phyloP scores from a whole-genome alignment of 1,140 invertebrate species.

The Cecropterus lyciades region DNA sequence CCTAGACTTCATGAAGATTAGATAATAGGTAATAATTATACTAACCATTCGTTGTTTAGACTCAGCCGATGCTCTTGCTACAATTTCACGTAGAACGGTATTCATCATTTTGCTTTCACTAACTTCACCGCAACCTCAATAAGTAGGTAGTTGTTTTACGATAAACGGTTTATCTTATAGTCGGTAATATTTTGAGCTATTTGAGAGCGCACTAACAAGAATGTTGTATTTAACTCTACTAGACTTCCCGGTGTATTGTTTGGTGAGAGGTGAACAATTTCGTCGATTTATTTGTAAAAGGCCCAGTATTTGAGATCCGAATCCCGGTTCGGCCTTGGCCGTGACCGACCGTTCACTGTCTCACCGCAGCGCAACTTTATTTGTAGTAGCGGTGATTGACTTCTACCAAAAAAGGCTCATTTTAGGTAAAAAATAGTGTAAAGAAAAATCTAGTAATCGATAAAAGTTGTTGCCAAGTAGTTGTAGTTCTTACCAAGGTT shows the following conservation, averaged over 20 bases:
- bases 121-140: slow-evolving; percentile 41
- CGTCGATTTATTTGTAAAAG: slow-evolving; percentile 53
- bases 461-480: background rate
- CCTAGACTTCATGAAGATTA: too few species aligned
- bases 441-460: slow-evolving; percentile 16
- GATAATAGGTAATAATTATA: slow-evolving; percentile 35
- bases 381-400: slow-evolving; percentile 39
- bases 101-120: slow-evolving; percentile 72
- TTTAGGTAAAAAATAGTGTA: slow-evolving; percentile 1
- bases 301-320: slow-evolving; percentile 48
- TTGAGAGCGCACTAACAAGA: slow-evolving; percentile 33
- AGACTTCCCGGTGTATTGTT: slow-evolving; percentile 48
- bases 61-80: slow-evolving; percentile 67
- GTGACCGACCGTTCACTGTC: slow-evolving; percentile 77
- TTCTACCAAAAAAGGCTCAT: slow-evolving; percentile 20
- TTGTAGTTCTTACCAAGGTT: background rate
- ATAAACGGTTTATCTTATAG: slow-evolving; percentile 37
- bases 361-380: slow-evolving; percentile 59
- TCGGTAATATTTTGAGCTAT: slow-evolving; percentile 26
- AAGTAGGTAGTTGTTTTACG: slow-evolving; percentile 41
- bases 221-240: slow-evolving; percentile 39
- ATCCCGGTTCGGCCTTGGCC: slow-evolving; percentile 74
- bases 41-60: slow-evolving; percentile 68
- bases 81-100: slow-evolving; percentile 71
- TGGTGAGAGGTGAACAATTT: slow-evolving; percentile 55